Evolutionary conservation across 2,797 vertebrate species (phyloP).

Genomic region (Coregonus ussuriensis): DNA sequence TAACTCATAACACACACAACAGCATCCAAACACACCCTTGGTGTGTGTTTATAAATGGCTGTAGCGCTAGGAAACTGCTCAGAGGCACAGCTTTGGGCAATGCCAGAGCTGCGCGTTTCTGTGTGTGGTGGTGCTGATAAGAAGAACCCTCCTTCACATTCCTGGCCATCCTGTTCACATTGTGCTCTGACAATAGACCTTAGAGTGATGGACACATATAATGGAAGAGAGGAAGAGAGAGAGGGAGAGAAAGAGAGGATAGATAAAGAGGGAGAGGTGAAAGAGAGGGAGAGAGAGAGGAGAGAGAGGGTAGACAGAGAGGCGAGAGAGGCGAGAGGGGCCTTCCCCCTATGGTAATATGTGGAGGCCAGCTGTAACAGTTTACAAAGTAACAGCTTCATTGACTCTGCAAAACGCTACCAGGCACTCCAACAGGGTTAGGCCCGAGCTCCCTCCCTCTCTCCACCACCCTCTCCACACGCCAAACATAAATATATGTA

Average conservation of each 20-base stretch:
- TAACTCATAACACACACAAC: constrained; percentile 1
- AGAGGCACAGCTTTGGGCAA: not conserved
- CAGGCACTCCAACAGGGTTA: constrained; percentile 64
- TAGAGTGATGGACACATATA: not conserved
- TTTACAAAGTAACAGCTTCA: constrained; percentile 76
- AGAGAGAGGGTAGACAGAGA: constrained; percentile 11
- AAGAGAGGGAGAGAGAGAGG: not conserved
- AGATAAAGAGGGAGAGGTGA: not conserved
- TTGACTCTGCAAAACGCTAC: constrained; percentile 72
- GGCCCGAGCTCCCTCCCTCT: constrained; percentile 59
- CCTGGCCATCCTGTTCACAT: constrained; percentile 6
- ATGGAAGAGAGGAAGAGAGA: constrained; percentile 19
- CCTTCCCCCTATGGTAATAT: constrained; percentile 57
- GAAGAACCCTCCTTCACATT: not conserved
- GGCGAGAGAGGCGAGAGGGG: constrained; percentile 18
- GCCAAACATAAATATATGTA: constrained; percentile 72
- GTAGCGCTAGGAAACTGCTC: not conserved
- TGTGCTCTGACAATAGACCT: not conserved
- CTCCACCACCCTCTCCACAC: constrained; percentile 46
- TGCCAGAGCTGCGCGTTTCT: not conserved
- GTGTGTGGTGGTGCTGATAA: constrained; percentile 15
- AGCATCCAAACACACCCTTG: not conserved
- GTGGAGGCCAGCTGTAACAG: constrained; percentile 71
- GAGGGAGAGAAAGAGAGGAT: constrained; percentile 18
- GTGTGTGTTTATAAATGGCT: not conserved